A percentile compares a stretch with the other conserved stretches of the same genome.
Evolutionary conservation across 2,888 invertebrate species (phyloP).

Genomic region (Caprella mutica): DNA sequence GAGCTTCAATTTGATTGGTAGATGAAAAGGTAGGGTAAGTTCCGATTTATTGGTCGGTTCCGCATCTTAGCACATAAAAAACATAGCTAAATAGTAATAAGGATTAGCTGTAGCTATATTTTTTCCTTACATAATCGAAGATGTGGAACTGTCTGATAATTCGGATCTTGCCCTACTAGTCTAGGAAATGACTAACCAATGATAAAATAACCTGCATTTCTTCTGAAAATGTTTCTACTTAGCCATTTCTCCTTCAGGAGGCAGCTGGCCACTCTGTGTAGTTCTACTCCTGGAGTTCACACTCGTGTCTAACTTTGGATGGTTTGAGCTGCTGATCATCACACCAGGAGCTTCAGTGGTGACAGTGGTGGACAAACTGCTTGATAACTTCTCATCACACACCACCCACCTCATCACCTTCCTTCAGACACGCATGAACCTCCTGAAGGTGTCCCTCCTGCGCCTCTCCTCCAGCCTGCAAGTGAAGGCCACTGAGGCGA

Average conservation of each 20-base stretch:
- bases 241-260: constrained; percentile 11
- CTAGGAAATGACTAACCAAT: too few relatives aligned
- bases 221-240: too few relatives aligned
- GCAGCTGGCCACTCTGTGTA: constrained; percentile 28
- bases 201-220: too few relatives aligned
- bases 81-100: too few relatives aligned
- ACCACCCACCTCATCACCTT: constrained; percentile 17
- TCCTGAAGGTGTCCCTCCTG: constrained; percentile 27
- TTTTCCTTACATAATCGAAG: too few relatives aligned
- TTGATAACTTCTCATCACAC: constrained; percentile 26
- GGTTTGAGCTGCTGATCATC: constrained; percentile 27
- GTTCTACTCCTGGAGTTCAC: constrained; percentile 29
- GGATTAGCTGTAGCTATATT: too few relatives aligned
- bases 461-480: constrained; percentile 22
- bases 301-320: constrained; percentile 27
- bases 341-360: constrained; percentile 19
- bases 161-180: too few relatives aligned
- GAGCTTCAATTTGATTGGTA: too few relatives aligned
- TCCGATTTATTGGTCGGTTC: too few relatives aligned
- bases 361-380: constrained; percentile 25
- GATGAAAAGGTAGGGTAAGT: too few relatives aligned
- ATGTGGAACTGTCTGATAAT: too few relatives aligned
- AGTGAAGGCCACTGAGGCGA: constrained; percentile 25
- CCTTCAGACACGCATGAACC: constrained; percentile 19
- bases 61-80: too few relatives aligned